phyloP scores from a whole-genome alignment of 2,797 vertebrate species.

The Pangasius sanitwongsei region DNA sequence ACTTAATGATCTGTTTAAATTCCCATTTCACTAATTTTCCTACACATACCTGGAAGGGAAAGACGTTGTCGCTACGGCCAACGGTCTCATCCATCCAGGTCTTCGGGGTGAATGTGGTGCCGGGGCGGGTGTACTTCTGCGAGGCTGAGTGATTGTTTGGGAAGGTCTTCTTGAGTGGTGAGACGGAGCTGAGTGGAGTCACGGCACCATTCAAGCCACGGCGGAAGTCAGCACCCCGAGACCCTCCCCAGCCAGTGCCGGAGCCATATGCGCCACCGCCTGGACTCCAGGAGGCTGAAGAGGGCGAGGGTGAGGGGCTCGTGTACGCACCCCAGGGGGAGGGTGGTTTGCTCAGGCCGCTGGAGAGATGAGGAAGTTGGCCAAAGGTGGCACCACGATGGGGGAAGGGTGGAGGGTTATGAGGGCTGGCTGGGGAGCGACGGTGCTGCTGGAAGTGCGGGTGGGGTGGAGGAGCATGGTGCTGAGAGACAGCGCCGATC shows the following conservation, averaged over 20 bases:
- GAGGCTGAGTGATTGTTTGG: slow-evolving; percentile 96
- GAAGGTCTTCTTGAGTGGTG: slow-evolving; percentile 98
- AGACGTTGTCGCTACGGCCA: slow-evolving; percentile 94
- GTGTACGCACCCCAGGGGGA: slow-evolving; percentile 99
- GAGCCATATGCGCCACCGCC: slow-evolving; percentile 87
- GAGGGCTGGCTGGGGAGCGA: slow-evolving; percentile 95
- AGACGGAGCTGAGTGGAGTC: slow-evolving; percentile 97
- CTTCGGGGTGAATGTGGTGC: slow-evolving; percentile 95
- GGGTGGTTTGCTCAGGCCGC: slow-evolving; percentile 96
- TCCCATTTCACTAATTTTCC: background rate
- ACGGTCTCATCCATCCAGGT: slow-evolving; percentile 98
- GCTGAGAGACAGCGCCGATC: slow-evolving; percentile 95
- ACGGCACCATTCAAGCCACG: slow-evolving; percentile 94
- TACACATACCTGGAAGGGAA: slow-evolving; percentile 94
- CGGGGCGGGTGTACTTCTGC: slow-evolving; percentile 95
- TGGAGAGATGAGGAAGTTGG: slow-evolving; percentile 97
- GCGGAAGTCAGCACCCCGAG: slow-evolving; percentile 96
- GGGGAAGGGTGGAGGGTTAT: slow-evolving; percentile 80
- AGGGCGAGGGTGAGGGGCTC: slow-evolving; percentile 94
- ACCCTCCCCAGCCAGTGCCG: slow-evolving; percentile 87
- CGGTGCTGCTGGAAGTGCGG: slow-evolving; percentile 95
- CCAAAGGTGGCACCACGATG: slow-evolving; percentile 87
- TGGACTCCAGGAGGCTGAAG: slow-evolving; percentile 95
- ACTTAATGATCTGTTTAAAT: background rate
- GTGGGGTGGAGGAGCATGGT: slow-evolving; percentile 87